Evolutionary conservation across 2,797 vertebrate genomes (phyloP).

Genomic region (Triplophysa bombifrons): DNA sequence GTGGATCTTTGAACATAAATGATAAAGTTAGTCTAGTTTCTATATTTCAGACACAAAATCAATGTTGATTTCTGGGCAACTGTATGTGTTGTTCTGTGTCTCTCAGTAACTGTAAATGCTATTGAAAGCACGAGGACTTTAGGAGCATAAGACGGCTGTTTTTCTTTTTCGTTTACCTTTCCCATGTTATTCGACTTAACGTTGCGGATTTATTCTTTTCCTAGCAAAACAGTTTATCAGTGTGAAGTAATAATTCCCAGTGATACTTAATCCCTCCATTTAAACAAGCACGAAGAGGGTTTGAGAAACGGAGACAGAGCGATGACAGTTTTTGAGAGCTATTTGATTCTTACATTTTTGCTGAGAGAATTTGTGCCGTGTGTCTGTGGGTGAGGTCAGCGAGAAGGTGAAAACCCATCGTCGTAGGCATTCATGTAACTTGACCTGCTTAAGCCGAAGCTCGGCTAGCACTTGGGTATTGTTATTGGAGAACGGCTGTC

Average conservation of each 20-base stretch:
- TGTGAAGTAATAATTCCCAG: conserved; percentile 6
- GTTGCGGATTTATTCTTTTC: background rate
- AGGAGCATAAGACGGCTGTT: background rate
- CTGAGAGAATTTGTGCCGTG: background rate
- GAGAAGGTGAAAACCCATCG: background rate
- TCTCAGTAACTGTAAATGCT: background rate
- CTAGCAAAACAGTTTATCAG: background rate
- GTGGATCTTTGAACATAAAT: too few species aligned
- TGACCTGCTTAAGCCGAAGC: conserved; percentile 24
- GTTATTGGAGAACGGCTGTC: conserved; percentile 21
- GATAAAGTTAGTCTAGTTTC: background rate
- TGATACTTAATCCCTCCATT: background rate
- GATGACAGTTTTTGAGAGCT: background rate
- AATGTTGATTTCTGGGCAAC: background rate
- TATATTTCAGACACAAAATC: background rate
- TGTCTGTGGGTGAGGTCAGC: conserved; percentile 9
- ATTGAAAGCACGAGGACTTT: background rate
- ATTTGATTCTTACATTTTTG: background rate
- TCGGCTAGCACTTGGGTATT: conserved; percentile 11
- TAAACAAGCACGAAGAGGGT: background rate
- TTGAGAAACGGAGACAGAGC: background rate
- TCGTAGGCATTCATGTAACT: conserved; percentile 34
- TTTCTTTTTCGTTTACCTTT: background rate
- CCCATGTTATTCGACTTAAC: background rate
- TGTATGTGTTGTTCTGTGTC: background rate